Conservation (phyloP, 1,140 invertebrate genomes). For the Anastrepha obliqua region DNA sequence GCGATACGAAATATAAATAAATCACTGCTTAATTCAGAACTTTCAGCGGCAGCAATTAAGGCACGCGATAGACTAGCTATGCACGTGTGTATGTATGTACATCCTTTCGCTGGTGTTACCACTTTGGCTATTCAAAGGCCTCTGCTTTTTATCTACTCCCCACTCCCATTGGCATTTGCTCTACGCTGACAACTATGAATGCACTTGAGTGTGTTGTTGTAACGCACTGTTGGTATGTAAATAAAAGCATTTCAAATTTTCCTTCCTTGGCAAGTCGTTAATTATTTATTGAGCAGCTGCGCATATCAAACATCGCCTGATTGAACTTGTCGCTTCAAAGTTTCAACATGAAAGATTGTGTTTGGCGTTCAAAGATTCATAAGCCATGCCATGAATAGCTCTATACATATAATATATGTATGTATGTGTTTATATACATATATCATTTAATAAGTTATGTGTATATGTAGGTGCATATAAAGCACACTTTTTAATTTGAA, state of each 20-base stretch:
- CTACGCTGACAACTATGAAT: neutral
- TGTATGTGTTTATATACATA: no score
- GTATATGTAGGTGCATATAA: neutral
- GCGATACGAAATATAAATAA: conserved; percentile 25
- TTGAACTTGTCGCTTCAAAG: neutral
- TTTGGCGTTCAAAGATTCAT: neutral
- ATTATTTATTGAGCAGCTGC: conserved; percentile 38
- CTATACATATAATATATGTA: neutral
- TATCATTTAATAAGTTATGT: no score
- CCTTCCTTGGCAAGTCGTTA: neutral
- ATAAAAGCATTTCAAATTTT: neutral
- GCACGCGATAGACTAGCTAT: neutral
- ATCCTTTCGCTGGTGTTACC: neutral
- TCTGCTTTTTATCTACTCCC: neutral
- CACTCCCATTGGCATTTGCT: neutral
- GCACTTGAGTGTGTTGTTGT: neutral
- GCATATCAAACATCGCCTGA: neutral
- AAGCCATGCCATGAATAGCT: neutral
- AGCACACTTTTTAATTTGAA: neutral
- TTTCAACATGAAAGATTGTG: neutral
- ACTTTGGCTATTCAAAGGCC: neutral
- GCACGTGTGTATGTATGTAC: neutral
- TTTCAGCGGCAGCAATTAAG: conserved; percentile 37
- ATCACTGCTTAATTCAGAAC: conserved; percentile 8
- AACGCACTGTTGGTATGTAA: neutral